Evolutionary conservation across 2,797 vertebrate species (phyloP), one percentile per base, ranked within the genome.

Genomic region (Characodon lateralis): DNA sequence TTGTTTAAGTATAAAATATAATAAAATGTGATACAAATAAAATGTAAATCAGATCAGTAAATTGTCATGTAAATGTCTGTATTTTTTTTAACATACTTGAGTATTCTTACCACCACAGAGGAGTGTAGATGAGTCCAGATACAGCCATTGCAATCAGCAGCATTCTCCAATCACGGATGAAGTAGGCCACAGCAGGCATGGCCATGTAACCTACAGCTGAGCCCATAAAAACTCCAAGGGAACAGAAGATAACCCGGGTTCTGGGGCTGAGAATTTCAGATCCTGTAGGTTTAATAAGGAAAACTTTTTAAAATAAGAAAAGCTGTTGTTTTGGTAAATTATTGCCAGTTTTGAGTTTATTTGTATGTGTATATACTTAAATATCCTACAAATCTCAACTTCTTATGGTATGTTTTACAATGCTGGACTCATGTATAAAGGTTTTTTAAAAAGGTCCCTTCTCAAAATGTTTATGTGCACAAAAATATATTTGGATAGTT

Each of bases 141-240:
- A 94, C 71, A 0, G 95, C 96, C 73, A 97, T 95, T 0, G 95
- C 90, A 82, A 97, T 90, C 77, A 97, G 82, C 84, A 98, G 88
- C 88, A 90, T 88, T 73, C 91, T 66, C 97, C 97, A 98, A 24
- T 94, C 95, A 56, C 97, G 85, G 77, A 97, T 83, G 88, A 96
- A 96, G 89, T 94, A 96, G 46, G 96, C 96, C 28, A 90, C 94
- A 2, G 94, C 87, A 0, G 97, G 96, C 90, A 97, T 89, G 63
- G 92, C 7, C 97, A 98, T 97, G 94, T 95, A 97, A 39, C 97
- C 97, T 2, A 97, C 3, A 0, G 96, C 96, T 0, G 95, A 97
- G 74, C 95, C 93, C 87, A 97, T 94, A 83, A 97, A 98, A 50
- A 97, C 96, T 0, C 97, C 97, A 56, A 98, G 89, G 0, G 97